Evolutionary conservation across 2,797 vertebrate species (phyloP).

Genomic region (Geotrypetes seraphini): DNA sequence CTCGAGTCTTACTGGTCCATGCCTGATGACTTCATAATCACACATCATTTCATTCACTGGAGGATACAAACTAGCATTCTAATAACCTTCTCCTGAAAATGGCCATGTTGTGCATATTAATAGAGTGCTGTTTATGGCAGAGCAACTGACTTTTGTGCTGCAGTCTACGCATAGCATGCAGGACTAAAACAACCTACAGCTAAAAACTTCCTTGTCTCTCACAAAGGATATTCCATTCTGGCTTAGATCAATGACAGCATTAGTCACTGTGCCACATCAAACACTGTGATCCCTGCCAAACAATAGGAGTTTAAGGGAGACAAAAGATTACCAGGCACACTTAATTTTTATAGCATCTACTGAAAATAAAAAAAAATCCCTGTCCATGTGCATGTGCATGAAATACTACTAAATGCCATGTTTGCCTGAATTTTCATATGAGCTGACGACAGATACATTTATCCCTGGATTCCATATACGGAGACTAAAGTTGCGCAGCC

Average conservation of each 20-base stretch:
- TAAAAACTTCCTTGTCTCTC: conserved; percentile 39
- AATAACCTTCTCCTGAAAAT: conserved; percentile 72
- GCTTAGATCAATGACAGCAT: conserved; percentile 30
- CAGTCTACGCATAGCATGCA: conserved; percentile 25
- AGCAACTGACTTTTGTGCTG: conserved; percentile 36
- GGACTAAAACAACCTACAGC: conserved; percentile 44
- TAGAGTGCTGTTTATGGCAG: conserved; percentile 43
- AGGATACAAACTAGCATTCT: conserved; percentile 85
- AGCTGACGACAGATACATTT: no score
- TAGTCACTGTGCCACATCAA: conserved; percentile 61
- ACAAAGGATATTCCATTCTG: conserved; percentile 43
- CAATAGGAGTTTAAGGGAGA: conserved; percentile 43
- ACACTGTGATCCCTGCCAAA: conserved; percentile 46
- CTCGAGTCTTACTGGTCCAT: conserved; percentile 84
- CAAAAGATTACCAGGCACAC: conserved; percentile 58
- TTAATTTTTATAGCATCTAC: conserved; percentile 22
- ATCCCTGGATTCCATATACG: no score
- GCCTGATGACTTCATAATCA: conserved; percentile 99
- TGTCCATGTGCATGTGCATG: no score
- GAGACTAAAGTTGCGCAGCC: no score
- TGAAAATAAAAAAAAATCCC: background rate
- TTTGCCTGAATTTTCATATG: no score
- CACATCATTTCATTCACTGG: conserved; percentile 93
- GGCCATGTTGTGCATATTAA: conserved; percentile 74
- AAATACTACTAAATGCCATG: conserved; percentile 5